Percentiles rank a stretch among this genome's conserved stretches.
Conservation (phyloP, 2,797 vertebrate species). For the Mormyrus hasselquistii region DNA sequence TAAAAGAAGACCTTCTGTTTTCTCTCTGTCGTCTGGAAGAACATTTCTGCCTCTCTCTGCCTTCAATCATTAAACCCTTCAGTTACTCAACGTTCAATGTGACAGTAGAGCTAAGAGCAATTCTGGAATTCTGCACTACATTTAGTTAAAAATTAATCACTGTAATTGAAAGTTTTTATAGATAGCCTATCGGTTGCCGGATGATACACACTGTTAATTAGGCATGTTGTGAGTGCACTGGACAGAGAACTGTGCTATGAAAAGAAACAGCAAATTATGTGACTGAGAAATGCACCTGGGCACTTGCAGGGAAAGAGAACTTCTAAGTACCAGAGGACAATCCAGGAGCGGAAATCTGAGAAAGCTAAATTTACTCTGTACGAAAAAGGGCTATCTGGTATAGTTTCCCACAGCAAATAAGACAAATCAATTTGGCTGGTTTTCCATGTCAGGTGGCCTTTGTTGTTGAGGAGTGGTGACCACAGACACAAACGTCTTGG, state of each 20-base stretch:
- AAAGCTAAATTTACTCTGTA: constrained; percentile 4
- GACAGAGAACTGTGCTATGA: neutral
- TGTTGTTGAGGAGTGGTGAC: neutral
- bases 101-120: neutral
- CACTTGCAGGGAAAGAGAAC: neutral
- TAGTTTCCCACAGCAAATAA: neutral
- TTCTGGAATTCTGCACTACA: neutral
- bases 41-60: neutral
- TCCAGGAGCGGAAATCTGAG: neutral
- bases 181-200: neutral
- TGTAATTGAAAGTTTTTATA: neutral
- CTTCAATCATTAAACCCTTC: constrained; percentile 3
- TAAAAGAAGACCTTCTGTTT: neutral
- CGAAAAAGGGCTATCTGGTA: neutral
- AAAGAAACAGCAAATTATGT: neutral
- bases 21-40: neutral
- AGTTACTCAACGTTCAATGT: neutral
- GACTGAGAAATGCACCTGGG: neutral
- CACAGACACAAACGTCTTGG: neutral
- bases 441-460: neutral
- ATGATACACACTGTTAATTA: neutral
- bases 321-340: neutral
- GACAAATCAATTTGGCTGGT: neutral
- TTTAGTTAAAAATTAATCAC: neutral
- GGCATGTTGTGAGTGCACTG: neutral